These are phyloP conservation scores for Stichodactyla helianthus DNA, from an alignment of 64 coral and sea anemone species.

Conservation along the genomic window DNA sequence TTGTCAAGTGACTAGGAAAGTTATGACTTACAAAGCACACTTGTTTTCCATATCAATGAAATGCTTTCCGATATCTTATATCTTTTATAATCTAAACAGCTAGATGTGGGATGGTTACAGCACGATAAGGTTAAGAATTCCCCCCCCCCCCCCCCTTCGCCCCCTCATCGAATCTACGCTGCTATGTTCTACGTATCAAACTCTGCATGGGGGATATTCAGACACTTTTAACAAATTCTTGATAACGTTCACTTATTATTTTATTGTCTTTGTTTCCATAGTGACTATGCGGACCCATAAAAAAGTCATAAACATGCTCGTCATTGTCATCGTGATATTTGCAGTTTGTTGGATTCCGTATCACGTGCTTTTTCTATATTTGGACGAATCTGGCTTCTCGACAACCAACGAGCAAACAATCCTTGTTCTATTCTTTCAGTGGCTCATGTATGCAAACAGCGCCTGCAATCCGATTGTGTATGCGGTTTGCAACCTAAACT, in stretches of 20 bases:
- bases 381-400: neutral
- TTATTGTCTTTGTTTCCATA: constrained; percentile 10
- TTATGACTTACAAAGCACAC: too few species aligned
- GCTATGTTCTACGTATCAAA: neutral
- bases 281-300: constrained; percentile 16
- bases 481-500: constrained; percentile 56
- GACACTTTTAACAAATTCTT: neutral
- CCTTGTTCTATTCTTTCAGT: constrained; percentile 48
- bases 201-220: neutral
- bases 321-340: constrained; percentile 32
- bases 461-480: constrained; percentile 64
- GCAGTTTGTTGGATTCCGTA: constrained; percentile 44
- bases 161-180: too few species aligned
- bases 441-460: constrained; percentile 66
- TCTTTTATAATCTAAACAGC: too few species aligned
- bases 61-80: too few species aligned
- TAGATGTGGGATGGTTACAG: too few species aligned
- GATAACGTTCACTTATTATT: neutral
- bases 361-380: constrained; percentile 34
- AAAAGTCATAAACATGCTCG: constrained; percentile 20
- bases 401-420: constrained; percentile 7
- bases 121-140: too few species aligned
- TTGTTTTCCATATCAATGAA: too few species aligned
- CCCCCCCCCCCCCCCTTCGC: too few species aligned
- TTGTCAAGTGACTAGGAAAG: too few species aligned